Conservation (phyloP, 1,140 invertebrate species). For the Hypothenemus hampei region DNA sequence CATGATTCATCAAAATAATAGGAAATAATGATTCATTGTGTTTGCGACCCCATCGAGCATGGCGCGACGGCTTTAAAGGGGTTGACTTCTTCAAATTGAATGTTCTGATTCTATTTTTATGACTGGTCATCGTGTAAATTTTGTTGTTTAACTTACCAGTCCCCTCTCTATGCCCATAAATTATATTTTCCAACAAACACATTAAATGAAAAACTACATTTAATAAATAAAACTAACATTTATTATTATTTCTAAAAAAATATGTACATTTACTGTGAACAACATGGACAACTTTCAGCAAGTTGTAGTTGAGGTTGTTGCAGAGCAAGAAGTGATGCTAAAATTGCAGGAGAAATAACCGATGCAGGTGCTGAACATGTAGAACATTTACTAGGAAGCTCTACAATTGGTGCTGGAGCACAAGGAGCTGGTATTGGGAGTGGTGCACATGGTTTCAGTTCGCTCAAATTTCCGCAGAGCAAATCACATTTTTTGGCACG, state of each 20-base stretch:
- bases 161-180: no score
- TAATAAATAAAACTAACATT: background rate
- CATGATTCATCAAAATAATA: slow-evolving; percentile 7
- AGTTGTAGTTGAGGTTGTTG: background rate
- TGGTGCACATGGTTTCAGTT: background rate
- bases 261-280: background rate
- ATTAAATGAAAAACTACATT: background rate
- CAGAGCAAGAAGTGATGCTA: background rate
- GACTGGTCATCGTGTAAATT: background rate
- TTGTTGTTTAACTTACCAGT: background rate
- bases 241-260: background rate
- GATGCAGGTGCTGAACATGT: background rate
- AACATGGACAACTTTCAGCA: background rate
- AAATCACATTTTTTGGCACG: background rate
- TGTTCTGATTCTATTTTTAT: background rate
- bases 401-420: background rate
- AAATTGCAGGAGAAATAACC: background rate
- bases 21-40: slow-evolving; percentile 3
- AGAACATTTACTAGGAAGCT: background rate
- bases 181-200: no score
- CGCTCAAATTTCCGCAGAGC: background rate
- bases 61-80: background rate
- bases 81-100: background rate
- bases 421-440: background rate
- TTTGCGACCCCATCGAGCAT: background rate